These are phyloP conservation scores for Andrena marginata DNA, from an alignment of 2,888 invertebrate species.

Conservation along the genomic window DNA sequence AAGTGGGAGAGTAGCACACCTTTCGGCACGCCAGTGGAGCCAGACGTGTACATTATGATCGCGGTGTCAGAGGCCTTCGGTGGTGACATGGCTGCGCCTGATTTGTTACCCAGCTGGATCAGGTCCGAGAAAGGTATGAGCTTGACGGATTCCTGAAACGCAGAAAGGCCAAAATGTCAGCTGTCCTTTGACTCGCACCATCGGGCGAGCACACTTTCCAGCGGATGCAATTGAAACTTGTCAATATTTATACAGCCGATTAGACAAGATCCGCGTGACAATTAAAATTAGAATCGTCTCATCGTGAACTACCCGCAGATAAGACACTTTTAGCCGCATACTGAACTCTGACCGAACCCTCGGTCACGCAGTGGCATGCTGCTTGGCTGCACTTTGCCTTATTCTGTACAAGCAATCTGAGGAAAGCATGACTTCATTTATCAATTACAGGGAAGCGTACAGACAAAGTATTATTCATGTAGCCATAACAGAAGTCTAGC, in stretches of 20 bases:
- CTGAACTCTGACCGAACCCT: too few species aligned
- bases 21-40: slow-evolving; percentile 98
- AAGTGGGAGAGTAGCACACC: slow-evolving; percentile 94
- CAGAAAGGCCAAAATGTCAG: not conserved
- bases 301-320: not conserved
- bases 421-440: too few species aligned
- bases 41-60: slow-evolving; percentile 99
- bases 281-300: not conserved
- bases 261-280: not conserved
- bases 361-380: too few species aligned
- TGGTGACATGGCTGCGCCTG: slow-evolving; percentile 82
- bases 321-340: not conserved
- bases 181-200: too few species aligned
- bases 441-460: too few species aligned
- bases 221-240: too few species aligned
- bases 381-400: too few species aligned
- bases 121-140: slow-evolving; percentile 92
- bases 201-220: too few species aligned
- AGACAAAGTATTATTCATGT: too few species aligned
- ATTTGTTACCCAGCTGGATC: slow-evolving; percentile 86
- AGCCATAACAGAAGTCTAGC: too few species aligned
- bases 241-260: not conserved
- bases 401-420: too few species aligned
- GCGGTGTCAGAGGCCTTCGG: slow-evolving; percentile 93
- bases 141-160: slow-evolving; percentile 87